Evolutionary conservation across 1,140 invertebrate genomes (phyloP), one percentile per base, ranked within the genome.

Genomic region (Drosophila ficusphila): DNA sequence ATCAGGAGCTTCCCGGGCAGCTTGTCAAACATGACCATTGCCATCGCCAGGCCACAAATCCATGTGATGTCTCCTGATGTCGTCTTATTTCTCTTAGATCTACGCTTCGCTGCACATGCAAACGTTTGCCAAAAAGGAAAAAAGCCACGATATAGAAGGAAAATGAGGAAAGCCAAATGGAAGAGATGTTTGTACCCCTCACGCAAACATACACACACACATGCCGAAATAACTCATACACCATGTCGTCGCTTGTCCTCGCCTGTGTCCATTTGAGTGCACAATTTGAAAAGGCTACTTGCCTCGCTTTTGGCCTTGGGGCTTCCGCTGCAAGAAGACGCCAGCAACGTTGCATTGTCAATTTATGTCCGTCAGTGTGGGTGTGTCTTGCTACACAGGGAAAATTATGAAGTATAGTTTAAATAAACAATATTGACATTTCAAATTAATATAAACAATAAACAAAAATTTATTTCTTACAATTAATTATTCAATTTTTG

Each of bases 281-380:
- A 81, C 81, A 81, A 61, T 79, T 86, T 86, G 72, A 85, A 85
- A 85, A 73, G 82, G 81, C 81, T 85, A 85, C 82, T 85, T 79
- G 51, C 72, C 67, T 85, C 19, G 34, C 16, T 51, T 60, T 56
- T 64, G 71, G 49, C 76, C 81, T 76, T 79, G 71, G 82, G 79
- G 68, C 61, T 42, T 47, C 11, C 12, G 47, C 29, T 54, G 56
- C 70, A 53, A 42, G 70, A 27, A 38, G 49, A 52, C 25, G 33
- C 36, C 34, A 27, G 52, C 56, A 33, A 46, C 36, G 29, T 49
- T 73, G 73, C 78, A 73, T 61, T 81, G 72, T 81, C 54, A 58
- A 73, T 73, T 62, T 56, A 25, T 42, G 18, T 31, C 46, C n/a
- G 5, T 23, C 25, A 38, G 29, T 9, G 18, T 47, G 31, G 25